A percentile compares a stretch with the other conserved stretches of the same genome.
Evolutionary conservation across 2,888 invertebrate species (phyloP).

Genomic region (Itoplectis maculator): DNA sequence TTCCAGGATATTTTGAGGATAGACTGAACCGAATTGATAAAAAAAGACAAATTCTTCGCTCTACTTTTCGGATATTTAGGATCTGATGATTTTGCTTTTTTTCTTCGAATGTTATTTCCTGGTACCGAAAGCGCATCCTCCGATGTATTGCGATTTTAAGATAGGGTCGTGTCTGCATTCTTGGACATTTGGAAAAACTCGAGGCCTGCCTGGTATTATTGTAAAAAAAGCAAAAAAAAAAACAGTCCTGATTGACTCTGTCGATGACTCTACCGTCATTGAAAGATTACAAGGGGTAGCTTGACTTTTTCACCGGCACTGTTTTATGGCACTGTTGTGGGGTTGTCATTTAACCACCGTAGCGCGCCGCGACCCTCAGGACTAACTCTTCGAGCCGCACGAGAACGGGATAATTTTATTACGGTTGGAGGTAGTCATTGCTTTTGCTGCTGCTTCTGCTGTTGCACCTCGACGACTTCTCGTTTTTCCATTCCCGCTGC

Average conservation of each 20-base stretch:
- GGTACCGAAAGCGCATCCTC: no score
- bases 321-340: constrained; percentile 64
- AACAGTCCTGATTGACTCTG: constrained; percentile 49
- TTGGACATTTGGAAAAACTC: constrained; percentile 22
- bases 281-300: constrained; percentile 62
- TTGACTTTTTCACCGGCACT: constrained; percentile 55
- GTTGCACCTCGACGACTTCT: constrained; percentile 43
- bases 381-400: constrained; percentile 53
- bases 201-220: constrained; percentile 16
- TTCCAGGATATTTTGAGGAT: no score
- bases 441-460: constrained; percentile 41
- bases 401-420: constrained; percentile 66
- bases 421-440: constrained; percentile 54
- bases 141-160: no score
- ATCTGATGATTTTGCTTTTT: no score
- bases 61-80: no score
- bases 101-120: no score
- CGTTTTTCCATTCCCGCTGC: constrained; percentile 15
- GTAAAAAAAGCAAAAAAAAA: constrained; percentile 31
- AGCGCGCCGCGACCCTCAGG: constrained; percentile 50
- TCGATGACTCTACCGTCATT: constrained; percentile 55
- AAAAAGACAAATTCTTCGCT: no score
- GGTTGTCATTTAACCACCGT: constrained; percentile 63
- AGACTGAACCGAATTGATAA: no score
- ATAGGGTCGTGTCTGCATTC: not conserved